A percentile compares a stretch with the other conserved stretches of the same genome.
These are phyloP conservation scores for Anoplopoma fimbria DNA, from an alignment of 2,113 vertebrate species.

Conservation along the genomic window DNA sequence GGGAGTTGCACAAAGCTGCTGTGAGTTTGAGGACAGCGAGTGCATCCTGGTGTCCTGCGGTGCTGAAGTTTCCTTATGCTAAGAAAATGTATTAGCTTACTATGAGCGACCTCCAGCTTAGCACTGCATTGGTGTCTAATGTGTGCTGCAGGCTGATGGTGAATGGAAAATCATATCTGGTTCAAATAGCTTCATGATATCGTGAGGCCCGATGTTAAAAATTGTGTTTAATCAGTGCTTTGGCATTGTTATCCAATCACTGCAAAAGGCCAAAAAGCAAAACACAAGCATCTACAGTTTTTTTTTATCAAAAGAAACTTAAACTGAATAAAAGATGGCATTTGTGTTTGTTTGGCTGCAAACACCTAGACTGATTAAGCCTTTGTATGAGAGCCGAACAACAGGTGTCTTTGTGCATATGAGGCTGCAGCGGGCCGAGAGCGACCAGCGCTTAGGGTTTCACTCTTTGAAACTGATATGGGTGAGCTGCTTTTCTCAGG, in stretches of 20 bases:
- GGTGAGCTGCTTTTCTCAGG: conserved; percentile 86
- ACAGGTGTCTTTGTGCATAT: conserved; percentile 87
- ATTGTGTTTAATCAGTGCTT: conserved; percentile 46
- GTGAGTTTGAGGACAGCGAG: conserved; percentile 18
- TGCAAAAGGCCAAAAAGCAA: conserved; percentile 27
- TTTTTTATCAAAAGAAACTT: conserved; percentile 41
- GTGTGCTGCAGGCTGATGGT: conserved; percentile 24
- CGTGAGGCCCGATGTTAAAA: conserved; percentile 28
- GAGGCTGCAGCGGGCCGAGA: conserved; percentile 73
- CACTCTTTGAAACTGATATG: conserved; percentile 87
- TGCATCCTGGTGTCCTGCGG: conserved; percentile 42
- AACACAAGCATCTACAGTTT: conserved; percentile 37
- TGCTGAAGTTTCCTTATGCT: conserved; percentile 17
- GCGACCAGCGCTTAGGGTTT: conserved; percentile 80
- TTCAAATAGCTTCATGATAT: conserved; percentile 35
- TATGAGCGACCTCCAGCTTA: conserved; percentile 9
- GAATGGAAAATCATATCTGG: conserved; percentile 43
- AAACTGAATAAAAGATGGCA: conserved; percentile 60
- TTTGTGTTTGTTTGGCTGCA: conserved; percentile 77
- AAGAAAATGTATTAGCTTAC: conserved; percentile 38
- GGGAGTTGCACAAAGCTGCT: conserved; percentile 20
- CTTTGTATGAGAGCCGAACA: conserved; percentile 80
- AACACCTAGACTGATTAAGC: conserved; percentile 81
- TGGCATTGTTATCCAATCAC: conserved; percentile 33
- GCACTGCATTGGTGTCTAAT: conserved; percentile 9